Percentiles rank a stretch among this genome's conserved stretches.
phyloP scores from a whole-genome alignment of 2,888 invertebrate genomes.

The Callimorpha dominula region DNA sequence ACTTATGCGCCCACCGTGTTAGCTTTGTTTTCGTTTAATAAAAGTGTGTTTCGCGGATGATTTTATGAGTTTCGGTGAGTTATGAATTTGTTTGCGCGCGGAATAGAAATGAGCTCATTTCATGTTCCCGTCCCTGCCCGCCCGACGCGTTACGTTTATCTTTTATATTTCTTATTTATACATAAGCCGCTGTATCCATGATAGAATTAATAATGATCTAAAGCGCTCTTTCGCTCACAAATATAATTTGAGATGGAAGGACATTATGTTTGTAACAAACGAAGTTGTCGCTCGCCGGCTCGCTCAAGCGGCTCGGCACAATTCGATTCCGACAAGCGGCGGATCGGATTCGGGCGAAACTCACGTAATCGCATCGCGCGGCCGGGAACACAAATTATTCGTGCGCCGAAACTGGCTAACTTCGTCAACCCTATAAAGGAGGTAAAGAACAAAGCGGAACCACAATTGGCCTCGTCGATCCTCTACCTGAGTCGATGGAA shows the following conservation, averaged over 20 bases:
- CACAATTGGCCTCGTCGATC: slow-evolving; percentile 80
- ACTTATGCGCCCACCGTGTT: slow-evolving; percentile 77
- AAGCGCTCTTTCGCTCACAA: slow-evolving; percentile 38
- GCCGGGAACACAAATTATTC: slow-evolving; percentile 84
- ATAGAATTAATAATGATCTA: slow-evolving; percentile 28
- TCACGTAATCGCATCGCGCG: slow-evolving; percentile 81
- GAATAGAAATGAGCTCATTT: slow-evolving; percentile 67
- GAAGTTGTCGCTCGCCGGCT: slow-evolving; percentile 66
- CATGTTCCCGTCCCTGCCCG: slow-evolving; percentile 47
- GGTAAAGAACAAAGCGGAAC: slow-evolving; percentile 83
- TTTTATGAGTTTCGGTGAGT: slow-evolving; percentile 77
- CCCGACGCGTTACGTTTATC: background rate
- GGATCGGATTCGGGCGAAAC: slow-evolving; percentile 79
- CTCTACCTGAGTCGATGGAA: slow-evolving; percentile 80
- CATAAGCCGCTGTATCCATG: slow-evolving; percentile 40
- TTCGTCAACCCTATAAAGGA: slow-evolving; percentile 83
- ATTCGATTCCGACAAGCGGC: slow-evolving; percentile 74
- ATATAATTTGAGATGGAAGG: slow-evolving; percentile 55
- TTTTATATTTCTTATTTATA: slow-evolving; percentile 63
- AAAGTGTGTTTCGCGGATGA: slow-evolving; percentile 77
- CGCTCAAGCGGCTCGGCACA: slow-evolving; percentile 67
- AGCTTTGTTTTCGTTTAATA: slow-evolving; percentile 81
- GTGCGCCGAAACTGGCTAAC: slow-evolving; percentile 82
- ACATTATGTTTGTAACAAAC: slow-evolving; percentile 70
- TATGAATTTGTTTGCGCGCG: slow-evolving; percentile 72